Conservation (phyloP, 2,797 vertebrate species). For the Galaxias olidus region DNA sequence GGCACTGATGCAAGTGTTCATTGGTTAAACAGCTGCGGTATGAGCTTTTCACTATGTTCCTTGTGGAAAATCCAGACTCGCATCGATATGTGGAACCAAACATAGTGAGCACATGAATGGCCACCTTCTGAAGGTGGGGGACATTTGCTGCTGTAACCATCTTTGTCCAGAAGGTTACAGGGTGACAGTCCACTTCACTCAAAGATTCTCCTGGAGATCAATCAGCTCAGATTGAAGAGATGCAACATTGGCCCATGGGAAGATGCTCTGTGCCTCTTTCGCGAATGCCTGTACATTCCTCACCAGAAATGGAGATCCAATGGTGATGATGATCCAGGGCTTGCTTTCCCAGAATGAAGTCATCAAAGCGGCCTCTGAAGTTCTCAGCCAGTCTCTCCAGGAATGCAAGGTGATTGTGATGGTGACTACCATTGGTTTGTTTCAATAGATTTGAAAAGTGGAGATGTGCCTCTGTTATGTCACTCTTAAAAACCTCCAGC, state of each 20-base stretch:
- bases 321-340: conserved; percentile 15
- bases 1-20: no score
- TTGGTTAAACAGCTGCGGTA: neutral
- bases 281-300: conserved; percentile 22
- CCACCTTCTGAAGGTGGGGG: no score
- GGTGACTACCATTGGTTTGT: neutral
- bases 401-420: conserved; percentile 3
- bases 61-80: neutral
- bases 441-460: neutral
- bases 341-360: conserved; percentile 17
- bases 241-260: conserved; percentile 10
- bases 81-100: neutral
- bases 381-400: conserved; percentile 24
- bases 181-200: conserved; percentile 10
- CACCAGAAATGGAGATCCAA: conserved; percentile 7
- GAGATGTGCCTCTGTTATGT: neutral
- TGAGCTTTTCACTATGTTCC: neutral
- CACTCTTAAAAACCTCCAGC: neutral
- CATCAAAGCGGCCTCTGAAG: conserved; percentile 4
- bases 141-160: neutral
- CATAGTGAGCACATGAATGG: no score
- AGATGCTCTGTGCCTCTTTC: conserved; percentile 6
- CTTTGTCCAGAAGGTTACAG: no score
- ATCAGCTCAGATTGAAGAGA: conserved; percentile 12
- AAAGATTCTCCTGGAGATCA: conserved; percentile 9